These are phyloP conservation scores for Podarcis siculus DNA, from an alignment of 2,797 vertebrate genomes.

Conservation along the genomic window DNA sequence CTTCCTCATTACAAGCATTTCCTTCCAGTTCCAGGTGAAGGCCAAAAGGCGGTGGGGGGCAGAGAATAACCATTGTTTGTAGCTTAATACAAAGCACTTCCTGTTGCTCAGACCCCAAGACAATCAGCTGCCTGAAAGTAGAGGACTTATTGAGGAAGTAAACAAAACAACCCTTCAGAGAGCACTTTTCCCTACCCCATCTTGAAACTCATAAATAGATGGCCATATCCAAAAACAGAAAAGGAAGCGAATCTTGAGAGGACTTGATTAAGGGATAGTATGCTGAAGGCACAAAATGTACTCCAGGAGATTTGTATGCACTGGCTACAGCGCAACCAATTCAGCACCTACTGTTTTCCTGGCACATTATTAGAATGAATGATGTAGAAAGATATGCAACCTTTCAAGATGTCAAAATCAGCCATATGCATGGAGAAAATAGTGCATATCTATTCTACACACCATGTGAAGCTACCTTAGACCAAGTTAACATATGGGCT, in stretches of 20 bases:
- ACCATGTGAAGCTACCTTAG: background rate
- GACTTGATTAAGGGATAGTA: slow-evolving; percentile 2
- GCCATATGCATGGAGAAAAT: background rate
- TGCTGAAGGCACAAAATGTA: background rate
- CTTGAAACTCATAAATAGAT: background rate
- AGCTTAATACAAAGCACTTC: slow-evolving; percentile 76
- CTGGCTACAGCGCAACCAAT: background rate
- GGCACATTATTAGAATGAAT: background rate
- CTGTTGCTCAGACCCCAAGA: slow-evolving; percentile 62
- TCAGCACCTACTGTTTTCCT: background rate
- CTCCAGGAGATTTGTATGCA: background rate
- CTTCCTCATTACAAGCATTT: slow-evolving; percentile 60
- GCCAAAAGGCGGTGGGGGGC: slow-evolving; percentile 45
- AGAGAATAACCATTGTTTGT: slow-evolving; percentile 70
- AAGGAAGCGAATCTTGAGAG: background rate
- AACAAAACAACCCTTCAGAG: background rate
- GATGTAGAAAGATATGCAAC: background rate
- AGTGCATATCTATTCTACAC: background rate
- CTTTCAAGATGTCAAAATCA: background rate
- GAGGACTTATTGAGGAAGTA: slow-evolving; percentile 18
- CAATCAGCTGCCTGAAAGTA: background rate
- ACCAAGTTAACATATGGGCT: background rate
- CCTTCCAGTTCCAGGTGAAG: slow-evolving; percentile 60
- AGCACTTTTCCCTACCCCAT: background rate
- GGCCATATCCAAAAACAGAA: background rate